Evolutionary conservation across 1,140 invertebrate genomes (phyloP).

Genomic region (Phymastichus coffea): DNA sequence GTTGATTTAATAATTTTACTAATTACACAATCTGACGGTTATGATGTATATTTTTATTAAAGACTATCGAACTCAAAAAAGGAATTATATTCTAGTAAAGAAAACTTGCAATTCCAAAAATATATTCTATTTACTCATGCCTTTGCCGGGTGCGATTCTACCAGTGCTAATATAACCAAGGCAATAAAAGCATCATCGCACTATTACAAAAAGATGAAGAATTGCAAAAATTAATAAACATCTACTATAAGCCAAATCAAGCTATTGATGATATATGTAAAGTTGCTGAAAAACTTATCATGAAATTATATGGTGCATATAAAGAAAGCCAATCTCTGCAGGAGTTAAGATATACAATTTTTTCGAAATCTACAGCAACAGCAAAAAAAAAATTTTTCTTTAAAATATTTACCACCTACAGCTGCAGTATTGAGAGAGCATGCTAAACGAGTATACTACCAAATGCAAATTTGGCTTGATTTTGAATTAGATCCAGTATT

Average conservation of each 20-base stretch:
- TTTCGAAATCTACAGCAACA: too few relatives aligned
- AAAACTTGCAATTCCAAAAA: slow-evolving; percentile 8
- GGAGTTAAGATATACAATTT: too few relatives aligned
- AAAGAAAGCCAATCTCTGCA: too few relatives aligned
- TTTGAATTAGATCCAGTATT: too few relatives aligned
- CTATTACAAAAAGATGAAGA: slow-evolving; percentile 9
- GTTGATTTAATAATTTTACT: slow-evolving; percentile 26
- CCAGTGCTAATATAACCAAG: slow-evolving; percentile 14
- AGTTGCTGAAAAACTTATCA: too few relatives aligned
- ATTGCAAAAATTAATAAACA: neutral
- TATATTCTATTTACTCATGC: slow-evolving; percentile 29
- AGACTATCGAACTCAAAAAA: neutral
- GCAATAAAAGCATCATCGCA: slow-evolving; percentile 19
- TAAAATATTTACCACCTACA: too few relatives aligned
- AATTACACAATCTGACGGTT: neutral
- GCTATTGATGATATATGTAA: neutral
- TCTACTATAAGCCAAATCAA: neutral
- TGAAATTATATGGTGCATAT: too few relatives aligned
- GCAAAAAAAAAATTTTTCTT: too few relatives aligned
- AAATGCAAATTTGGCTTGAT: too few relatives aligned
- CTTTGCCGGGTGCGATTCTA: slow-evolving; percentile 23
- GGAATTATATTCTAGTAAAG: neutral
- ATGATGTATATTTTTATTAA: slow-evolving; percentile 19
- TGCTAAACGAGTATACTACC: too few relatives aligned
- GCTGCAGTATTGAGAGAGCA: too few relatives aligned